phyloP scores from a whole-genome alignment of 1,140 invertebrate species.

The Cataglyphis hispanica region DNA sequence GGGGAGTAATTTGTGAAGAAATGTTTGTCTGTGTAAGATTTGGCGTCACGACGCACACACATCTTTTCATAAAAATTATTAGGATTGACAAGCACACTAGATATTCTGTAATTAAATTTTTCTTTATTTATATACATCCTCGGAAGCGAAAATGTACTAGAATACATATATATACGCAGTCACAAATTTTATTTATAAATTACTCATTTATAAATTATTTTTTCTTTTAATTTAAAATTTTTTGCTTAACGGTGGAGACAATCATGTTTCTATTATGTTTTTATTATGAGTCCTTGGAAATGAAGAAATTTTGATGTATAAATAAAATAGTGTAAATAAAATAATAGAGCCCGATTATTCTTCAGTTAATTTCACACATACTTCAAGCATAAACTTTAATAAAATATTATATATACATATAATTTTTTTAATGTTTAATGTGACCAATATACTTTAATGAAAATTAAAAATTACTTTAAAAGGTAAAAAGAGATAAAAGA shows the following conservation, averaged over 20 bases:
- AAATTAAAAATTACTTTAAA: neutral
- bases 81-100: neutral
- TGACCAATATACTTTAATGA: neutral
- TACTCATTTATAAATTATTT: neutral
- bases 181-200: too few species aligned
- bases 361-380: slow-evolving; percentile 2
- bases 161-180: too few species aligned
- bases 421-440: neutral
- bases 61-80: neutral
- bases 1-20: neutral
- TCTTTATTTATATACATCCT: neutral
- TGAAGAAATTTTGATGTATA: neutral
- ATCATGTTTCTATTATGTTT: neutral
- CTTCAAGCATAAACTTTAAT: neutral
- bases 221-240: neutral
- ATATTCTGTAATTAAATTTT: slow-evolving; percentile 59
- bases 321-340: neutral
- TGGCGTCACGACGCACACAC: neutral
- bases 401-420: slow-evolving; percentile 4
- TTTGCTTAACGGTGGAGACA: neutral
- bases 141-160: too few species aligned
- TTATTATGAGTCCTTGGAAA: neutral
- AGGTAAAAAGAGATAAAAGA: neutral
- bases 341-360: neutral
- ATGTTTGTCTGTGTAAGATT: neutral